Base-by-base conservation (phyloP, 2,888 invertebrate species). In the Heteropelma amictum region DNA sequence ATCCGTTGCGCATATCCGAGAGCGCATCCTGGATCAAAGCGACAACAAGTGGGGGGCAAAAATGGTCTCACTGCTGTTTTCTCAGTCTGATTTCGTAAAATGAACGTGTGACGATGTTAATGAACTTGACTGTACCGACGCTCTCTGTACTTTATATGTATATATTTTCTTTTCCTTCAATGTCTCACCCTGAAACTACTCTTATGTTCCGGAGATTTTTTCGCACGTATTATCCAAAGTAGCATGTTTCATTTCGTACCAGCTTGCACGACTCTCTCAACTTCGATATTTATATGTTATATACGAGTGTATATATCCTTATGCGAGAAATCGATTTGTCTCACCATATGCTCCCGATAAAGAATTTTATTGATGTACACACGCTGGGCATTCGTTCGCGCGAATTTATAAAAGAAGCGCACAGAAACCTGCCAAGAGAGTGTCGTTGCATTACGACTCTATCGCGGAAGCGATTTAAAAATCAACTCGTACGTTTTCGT, bases 251-350 rank as follows among this genome's bases (percentile, higher is more conserved):
- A 54, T 21, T 65, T 28, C 12, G 7, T 45, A 54, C 51, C 53
- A 42, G 28, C 38, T 19, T 12, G 26, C 3, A 30, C 2, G 40
- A 12, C 26, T 68, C 60, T 69, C 60, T 74, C 53, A 64, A 45
- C 58, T 60, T 10, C 60, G 69, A 53, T 35, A 23, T 47, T 28
- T 33, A 61, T 33, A 47, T 60, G 21, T 8, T 10, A 12, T 33
- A 17, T 38, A 40, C 12, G 17, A 12, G 3, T 7, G 33, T 28
- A 49, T 49, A 26, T 42, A 42, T 40, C 14, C 10, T 45, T n/a
- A 17, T 6, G 47, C 53, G 64, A 53, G 61, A 56, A 74, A 74
- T 74, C 70, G 74, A 74, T 74, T 74, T 70, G 74, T 61, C 65
- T 70, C 74, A 54, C 60, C 47, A 40, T 70, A 23, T 33, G 74